These are phyloP conservation scores for Aldabrachelys gigantea DNA, from an alignment of 2,113 vertebrate species.

Conservation along the genomic window DNA sequence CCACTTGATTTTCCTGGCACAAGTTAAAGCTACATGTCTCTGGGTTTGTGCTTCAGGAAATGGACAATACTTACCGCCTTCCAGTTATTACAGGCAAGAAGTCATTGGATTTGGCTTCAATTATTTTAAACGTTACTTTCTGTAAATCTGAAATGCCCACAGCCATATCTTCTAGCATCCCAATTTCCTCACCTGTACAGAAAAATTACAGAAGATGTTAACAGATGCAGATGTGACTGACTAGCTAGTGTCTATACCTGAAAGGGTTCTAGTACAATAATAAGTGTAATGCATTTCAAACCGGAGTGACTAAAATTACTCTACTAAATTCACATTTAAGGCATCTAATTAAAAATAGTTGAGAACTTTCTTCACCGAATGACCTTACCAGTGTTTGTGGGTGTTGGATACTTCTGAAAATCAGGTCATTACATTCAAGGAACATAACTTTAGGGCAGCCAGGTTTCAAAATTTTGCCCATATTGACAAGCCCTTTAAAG, in stretches of 20 bases:
- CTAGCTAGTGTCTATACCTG: not conserved
- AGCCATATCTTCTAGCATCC: constrained; percentile 98
- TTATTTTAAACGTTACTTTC: constrained; percentile 93
- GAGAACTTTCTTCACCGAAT: not conserved
- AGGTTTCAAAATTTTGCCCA: not conserved
- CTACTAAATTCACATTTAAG: constrained; percentile 32
- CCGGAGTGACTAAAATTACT: not conserved
- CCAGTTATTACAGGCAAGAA: constrained; percentile 92
- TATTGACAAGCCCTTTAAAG: constrained; percentile 24
- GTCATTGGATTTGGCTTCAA: constrained; percentile 90
- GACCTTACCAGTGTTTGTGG: not conserved
- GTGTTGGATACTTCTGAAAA: constrained; percentile 26
- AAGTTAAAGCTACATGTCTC: not conserved
- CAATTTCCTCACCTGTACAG: constrained; percentile 92
- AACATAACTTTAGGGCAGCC: not conserved
- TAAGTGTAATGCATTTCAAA: not conserved
- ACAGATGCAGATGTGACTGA: constrained; percentile 26
- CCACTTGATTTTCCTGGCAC: not conserved
- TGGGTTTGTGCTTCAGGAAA: not conserved
- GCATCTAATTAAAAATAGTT: constrained; percentile 24
- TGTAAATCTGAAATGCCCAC: constrained; percentile 94
- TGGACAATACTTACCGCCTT: constrained; percentile 86
- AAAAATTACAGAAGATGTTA: constrained; percentile 56
- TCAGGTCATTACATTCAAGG: not conserved
- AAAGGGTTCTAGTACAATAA: not conserved